Evolutionary conservation across 2,888 invertebrate genomes (phyloP).

Genomic region (Dryadula phaetusa): DNA sequence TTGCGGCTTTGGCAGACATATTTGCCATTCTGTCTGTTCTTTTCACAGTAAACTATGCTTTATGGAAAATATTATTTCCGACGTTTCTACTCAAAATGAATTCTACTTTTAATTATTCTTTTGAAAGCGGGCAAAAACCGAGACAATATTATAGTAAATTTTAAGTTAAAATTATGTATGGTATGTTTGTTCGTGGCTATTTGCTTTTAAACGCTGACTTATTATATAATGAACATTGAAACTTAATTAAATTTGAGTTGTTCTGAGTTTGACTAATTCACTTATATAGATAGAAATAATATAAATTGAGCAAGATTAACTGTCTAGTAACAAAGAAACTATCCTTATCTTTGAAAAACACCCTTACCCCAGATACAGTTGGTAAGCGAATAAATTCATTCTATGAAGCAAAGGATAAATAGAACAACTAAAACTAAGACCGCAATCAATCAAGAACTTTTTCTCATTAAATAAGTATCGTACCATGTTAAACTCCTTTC

Average conservation of each 20-base stretch:
- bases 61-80: conserved; percentile 26
- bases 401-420: neutral
- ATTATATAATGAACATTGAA: neutral
- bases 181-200: too few relatives aligned
- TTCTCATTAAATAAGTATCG: conserved; percentile 51
- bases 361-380: neutral
- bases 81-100: neutral
- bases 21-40: conserved; percentile 39
- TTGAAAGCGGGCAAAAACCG: neutral
- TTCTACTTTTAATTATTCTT: conserved; percentile 15
- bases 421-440: neutral
- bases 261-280: too few relatives aligned
- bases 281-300: too few relatives aligned
- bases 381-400: neutral
- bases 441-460: conserved; percentile 51
- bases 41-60: conserved; percentile 26
- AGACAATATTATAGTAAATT: neutral
- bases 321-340: neutral
- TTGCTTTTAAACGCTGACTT: too few relatives aligned
- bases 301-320: too few relatives aligned
- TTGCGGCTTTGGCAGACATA: conserved; percentile 63
- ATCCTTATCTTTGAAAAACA: neutral
- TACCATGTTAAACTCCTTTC: conserved; percentile 39
- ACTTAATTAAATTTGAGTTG: too few relatives aligned
- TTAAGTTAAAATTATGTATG: neutral